These are phyloP conservation scores for Musca vetustissima DNA, from an alignment of 1,140 invertebrate genomes.

Conservation along the genomic window DNA sequence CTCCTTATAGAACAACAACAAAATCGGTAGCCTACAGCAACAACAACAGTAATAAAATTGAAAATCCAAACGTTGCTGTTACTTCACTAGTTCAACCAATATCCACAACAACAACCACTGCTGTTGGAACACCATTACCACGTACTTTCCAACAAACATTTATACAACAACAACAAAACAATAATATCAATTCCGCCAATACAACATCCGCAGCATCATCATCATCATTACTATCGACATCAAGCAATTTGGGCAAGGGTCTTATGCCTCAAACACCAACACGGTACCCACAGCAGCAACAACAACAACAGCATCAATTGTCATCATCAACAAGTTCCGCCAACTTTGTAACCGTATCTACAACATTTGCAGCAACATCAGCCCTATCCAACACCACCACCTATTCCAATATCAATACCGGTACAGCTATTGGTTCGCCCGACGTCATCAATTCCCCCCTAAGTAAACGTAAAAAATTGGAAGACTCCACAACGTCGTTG, in stretches of 20 bases:
- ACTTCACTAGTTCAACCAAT: neutral
- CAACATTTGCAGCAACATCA: slow-evolving; percentile 40
- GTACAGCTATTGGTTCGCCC: too few relatives aligned
- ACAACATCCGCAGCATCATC: neutral
- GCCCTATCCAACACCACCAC: too few relatives aligned
- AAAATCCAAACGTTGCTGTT: too few relatives aligned
- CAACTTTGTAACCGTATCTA: neutral
- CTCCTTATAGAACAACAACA: slow-evolving; percentile 24
- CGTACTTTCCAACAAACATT: slow-evolving; percentile 31
- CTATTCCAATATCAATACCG: slow-evolving; percentile 17
- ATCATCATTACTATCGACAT: too few relatives aligned
- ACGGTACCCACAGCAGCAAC: slow-evolving; percentile 8
- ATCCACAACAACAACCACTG: neutral
- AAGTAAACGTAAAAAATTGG: slow-evolving; percentile 10
- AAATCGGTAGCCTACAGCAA: slow-evolving; percentile 25
- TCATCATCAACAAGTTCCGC: slow-evolving; percentile 7
- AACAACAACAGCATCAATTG: too few relatives aligned
- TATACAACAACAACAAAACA: slow-evolving; percentile 36
- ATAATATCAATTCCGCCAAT: slow-evolving; percentile 6
- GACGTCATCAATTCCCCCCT: neutral
- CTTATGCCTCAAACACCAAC: slow-evolving; percentile 28
- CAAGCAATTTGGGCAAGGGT: slow-evolving; percentile 30
- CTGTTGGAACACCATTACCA: neutral
- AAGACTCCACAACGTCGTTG: neutral
- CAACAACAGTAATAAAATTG: slow-evolving; percentile 11